phyloP scores from a whole-genome alignment of 2,113 vertebrate genomes.

The Forbesichthys agassizii region DNA sequence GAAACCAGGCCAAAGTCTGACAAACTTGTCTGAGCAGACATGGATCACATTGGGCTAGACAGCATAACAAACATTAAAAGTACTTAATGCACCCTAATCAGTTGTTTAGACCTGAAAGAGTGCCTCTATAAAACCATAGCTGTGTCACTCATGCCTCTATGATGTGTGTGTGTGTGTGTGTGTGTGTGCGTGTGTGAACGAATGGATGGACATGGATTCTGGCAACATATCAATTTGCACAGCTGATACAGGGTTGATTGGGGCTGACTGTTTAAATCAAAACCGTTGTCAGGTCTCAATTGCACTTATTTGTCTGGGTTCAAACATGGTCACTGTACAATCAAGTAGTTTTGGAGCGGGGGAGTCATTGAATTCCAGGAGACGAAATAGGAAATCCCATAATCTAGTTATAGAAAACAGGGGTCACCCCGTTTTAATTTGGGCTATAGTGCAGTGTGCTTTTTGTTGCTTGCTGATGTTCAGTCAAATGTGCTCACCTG shows the following conservation, averaged over 20 bases:
- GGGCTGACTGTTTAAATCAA: conserved; percentile 1
- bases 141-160: conserved; percentile 9
- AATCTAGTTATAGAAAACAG: conserved; percentile 59
- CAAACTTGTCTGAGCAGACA: conserved; percentile 34
- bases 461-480: conserved; percentile 31
- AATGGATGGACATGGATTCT: conserved; percentile 40
- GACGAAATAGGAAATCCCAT: conserved; percentile 57
- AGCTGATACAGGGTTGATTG: conserved; percentile 25
- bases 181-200: conserved; percentile 10
- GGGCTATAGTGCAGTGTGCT: conserved; percentile 33
- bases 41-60: conserved; percentile 18
- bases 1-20: conserved; percentile 15
- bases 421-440: conserved; percentile 56
- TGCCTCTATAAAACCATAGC: conserved; percentile 1
- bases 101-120: conserved; percentile 36
- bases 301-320: conserved; percentile 15
- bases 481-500: conserved; percentile 39
- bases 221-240: conserved; percentile 30
- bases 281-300: background rate
- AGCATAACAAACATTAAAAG: conserved; percentile 26
- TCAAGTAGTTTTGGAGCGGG: conserved; percentile 6
- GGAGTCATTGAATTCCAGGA: conserved; percentile 43
- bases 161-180: conserved; percentile 21
- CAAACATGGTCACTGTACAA: conserved; percentile 32
- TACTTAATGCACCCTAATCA: conserved; percentile 38